These are phyloP conservation scores for Anarrhichthys ocellatus DNA, from an alignment of 2,113 vertebrate genomes.

Conservation along the genomic window DNA sequence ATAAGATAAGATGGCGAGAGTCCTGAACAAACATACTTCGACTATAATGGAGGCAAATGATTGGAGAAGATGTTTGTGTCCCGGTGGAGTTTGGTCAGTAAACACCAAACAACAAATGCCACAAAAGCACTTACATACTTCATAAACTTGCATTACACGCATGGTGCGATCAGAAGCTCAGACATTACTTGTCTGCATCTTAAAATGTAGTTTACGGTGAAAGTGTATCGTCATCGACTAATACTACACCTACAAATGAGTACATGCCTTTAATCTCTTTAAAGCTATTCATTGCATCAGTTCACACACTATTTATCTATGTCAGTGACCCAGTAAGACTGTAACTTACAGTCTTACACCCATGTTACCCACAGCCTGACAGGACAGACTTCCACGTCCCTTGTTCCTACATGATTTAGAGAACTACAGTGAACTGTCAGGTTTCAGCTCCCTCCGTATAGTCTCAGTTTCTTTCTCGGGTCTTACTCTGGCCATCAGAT, in stretches of 20 bases:
- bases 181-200: constrained; percentile 1
- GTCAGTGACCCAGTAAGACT: constrained; percentile 31
- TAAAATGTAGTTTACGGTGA: background rate
- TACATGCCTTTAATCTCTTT: background rate
- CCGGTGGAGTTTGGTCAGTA: background rate
- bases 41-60: constrained; percentile 12
- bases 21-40: constrained; percentile 23
- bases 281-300: constrained; percentile 9
- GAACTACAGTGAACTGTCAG: constrained; percentile 62
- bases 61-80: constrained; percentile 13
- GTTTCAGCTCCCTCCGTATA: constrained; percentile 59
- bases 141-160: background rate
- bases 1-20: constrained; percentile 45
- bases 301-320: constrained; percentile 7
- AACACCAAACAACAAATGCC: background rate
- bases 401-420: constrained; percentile 72
- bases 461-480: constrained; percentile 67
- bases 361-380: constrained; percentile 7
- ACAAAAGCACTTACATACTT: background rate
- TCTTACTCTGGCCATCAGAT: constrained; percentile 56
- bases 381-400: constrained; percentile 31
- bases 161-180: background rate
- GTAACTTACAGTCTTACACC: background rate
- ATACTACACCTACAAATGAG: background rate
- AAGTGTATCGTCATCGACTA: background rate